phyloP scores from a whole-genome alignment of 2,888 invertebrate species.

The Smittia aterrima region DNA sequence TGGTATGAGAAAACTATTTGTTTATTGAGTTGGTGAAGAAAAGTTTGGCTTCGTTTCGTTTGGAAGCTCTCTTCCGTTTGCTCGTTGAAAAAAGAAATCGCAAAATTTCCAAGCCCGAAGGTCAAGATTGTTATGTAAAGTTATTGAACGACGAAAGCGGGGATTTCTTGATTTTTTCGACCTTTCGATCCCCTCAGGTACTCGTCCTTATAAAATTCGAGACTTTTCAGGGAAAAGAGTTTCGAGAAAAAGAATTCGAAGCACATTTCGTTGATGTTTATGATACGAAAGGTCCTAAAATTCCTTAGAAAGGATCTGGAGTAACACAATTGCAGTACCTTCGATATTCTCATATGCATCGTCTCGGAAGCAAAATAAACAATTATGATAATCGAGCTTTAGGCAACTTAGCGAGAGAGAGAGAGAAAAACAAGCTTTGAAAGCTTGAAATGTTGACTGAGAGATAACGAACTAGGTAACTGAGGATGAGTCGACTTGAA shows the following conservation, averaged over 20 bases:
- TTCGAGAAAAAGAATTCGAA: slow-evolving; percentile 6
- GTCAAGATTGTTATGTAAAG: slow-evolving; percentile 39
- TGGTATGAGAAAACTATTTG: neutral
- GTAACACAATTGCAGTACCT: neutral
- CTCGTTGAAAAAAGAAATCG: neutral
- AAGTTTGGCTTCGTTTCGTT: neutral
- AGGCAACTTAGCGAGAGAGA: neutral
- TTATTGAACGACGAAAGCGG: slow-evolving; percentile 25
- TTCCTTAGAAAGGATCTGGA: neutral
- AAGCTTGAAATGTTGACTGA: neutral
- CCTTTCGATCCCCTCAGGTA: slow-evolving; percentile 21
- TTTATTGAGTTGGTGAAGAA: neutral
- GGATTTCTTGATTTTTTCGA: slow-evolving; percentile 33
- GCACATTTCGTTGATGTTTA: slow-evolving; percentile 6
- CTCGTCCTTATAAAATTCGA: neutral
- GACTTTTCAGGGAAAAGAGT: neutral
- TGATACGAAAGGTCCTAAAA: neutral
- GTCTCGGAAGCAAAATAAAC: neutral
- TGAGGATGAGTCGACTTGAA: neutral
- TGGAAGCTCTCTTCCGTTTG: neutral
- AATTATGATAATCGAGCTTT: slow-evolving; percentile 1
- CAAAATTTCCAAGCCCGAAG: slow-evolving; percentile 8
- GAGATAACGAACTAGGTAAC: neutral
- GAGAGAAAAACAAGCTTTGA: neutral
- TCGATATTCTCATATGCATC: neutral